phyloP scores from a whole-genome alignment of 2,888 invertebrate genomes.

The Sceliomorpha sp. region DNA sequence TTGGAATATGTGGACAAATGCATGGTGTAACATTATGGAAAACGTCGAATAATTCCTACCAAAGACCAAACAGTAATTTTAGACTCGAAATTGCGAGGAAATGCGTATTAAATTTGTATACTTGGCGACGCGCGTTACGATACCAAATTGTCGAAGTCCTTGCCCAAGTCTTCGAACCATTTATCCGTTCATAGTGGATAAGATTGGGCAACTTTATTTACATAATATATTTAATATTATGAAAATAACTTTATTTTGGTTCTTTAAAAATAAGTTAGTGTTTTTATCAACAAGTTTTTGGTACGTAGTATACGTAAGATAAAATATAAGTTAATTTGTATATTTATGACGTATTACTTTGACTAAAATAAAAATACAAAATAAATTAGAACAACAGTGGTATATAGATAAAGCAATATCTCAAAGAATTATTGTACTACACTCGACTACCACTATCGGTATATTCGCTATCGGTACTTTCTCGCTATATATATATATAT shows the following conservation, averaged over 20 bases:
- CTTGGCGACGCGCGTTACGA: conserved; percentile 94
- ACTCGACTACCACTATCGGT: too few relatives aligned
- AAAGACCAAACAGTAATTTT: conserved; percentile 83
- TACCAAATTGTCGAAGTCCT: conserved; percentile 85
- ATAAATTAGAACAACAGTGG: too few relatives aligned
- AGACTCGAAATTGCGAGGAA: conserved; percentile 84
- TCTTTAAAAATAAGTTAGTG: conserved; percentile 84
- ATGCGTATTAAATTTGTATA: conserved; percentile 87
- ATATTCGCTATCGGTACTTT: too few relatives aligned
- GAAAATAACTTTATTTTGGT: too few relatives aligned
- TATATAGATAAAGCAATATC: too few relatives aligned
- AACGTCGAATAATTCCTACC: conserved; percentile 80
- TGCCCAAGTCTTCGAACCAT: conserved; percentile 89
- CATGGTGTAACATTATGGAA: conserved; percentile 92
- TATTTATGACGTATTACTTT: too few relatives aligned
- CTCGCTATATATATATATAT: too few relatives aligned
- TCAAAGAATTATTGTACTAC: too few relatives aligned
- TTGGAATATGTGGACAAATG: conserved; percentile 93
- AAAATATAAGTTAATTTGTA: too few relatives aligned
- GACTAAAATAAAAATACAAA: too few relatives aligned
- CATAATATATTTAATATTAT: too few relatives aligned
- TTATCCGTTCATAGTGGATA: conserved; percentile 89
- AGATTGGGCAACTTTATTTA: conserved; percentile 90
- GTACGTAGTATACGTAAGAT: too few relatives aligned
- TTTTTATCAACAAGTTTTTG: conserved; percentile 7